Conservation (phyloP, 2,113 vertebrate genomes). For the Melierax canorus region DNA sequence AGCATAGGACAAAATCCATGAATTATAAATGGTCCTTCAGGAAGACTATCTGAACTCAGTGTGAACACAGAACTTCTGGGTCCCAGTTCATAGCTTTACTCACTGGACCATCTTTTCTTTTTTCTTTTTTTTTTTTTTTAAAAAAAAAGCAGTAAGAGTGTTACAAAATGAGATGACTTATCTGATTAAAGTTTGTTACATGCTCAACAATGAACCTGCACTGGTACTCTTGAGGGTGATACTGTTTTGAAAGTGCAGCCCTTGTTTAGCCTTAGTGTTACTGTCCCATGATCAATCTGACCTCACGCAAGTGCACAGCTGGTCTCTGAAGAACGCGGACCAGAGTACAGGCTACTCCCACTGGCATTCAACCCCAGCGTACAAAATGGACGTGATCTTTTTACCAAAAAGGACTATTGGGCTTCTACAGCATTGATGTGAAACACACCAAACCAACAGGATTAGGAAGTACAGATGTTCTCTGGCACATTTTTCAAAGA, state of each 20-base stretch:
- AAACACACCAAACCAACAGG: neutral
- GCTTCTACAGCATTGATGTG: neutral
- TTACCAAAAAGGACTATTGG: neutral
- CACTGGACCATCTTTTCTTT: neutral
- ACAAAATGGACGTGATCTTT: neutral
- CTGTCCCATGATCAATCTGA: neutral
- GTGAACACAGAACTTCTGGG: neutral
- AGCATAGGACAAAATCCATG: neutral
- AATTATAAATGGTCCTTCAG: neutral
- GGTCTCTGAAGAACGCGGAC: neutral
- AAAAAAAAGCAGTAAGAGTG: neutral
- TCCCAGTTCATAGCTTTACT: neutral
- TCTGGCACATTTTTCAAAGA: neutral
- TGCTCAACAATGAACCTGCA: neutral
- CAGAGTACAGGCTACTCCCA: neutral
- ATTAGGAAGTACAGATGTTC: neutral
- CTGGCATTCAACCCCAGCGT: fast-evolving
- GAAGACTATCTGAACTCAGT: neutral
- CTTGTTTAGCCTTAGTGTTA: neutral
- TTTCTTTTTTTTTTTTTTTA: too few relatives aligned
- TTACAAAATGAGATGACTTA: neutral
- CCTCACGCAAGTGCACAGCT: neutral
- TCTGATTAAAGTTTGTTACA: neutral
- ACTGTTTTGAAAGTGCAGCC: neutral
- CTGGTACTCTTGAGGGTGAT: neutral